Evolutionary conservation across 1,140 invertebrate species (phyloP), one percentile per base, ranked within the genome.

Genomic region (Platyura marginata): DNA sequence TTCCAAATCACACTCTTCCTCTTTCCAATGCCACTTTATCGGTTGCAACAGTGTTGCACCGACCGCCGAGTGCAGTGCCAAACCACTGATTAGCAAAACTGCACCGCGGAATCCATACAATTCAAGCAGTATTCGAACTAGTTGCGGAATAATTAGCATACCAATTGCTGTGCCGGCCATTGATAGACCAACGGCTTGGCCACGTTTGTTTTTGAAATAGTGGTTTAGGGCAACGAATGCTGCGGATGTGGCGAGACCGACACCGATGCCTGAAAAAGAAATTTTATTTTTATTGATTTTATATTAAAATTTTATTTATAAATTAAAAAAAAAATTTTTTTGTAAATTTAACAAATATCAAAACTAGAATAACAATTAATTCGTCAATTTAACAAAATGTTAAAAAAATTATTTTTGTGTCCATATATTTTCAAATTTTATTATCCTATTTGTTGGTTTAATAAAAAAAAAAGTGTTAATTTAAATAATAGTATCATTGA

Each of bases 101-200:
- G 78, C 69, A 43, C 77, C 75, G 40, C 68, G 55, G 53, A 79
- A 79, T 36, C 66, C 69, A 46, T 66, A 78, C 10, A 61, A 66
- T 37, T 69, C 68, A 21, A 78, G 57, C 16, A 78, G 54, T 0
- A 77, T 48, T 32, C 69, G 63, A 21, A 79, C 73, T 43, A 75
- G 66, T 50, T 81, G 77, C 13, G 80, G 80, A 69, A 83, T 76
- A 6, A 80, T 59, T 68, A 83, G 74, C 61, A 81, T 72, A 1
- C 78, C 79, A 41, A 81, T 64, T 2, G 77, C 77, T 1, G 79
- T 81, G 0, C 80, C 80, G 3, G 78, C 79, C 68, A 82, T 74
- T 0, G 79, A 79, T 16, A 80, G 59, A 0, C 80, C 79, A 2
- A 82, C 76, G 1, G 79, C 80, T 56, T 81, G 79, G 5, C 79